Conservation (phyloP, 2,888 invertebrate genomes). For the Agrotis ipsilon region DNA sequence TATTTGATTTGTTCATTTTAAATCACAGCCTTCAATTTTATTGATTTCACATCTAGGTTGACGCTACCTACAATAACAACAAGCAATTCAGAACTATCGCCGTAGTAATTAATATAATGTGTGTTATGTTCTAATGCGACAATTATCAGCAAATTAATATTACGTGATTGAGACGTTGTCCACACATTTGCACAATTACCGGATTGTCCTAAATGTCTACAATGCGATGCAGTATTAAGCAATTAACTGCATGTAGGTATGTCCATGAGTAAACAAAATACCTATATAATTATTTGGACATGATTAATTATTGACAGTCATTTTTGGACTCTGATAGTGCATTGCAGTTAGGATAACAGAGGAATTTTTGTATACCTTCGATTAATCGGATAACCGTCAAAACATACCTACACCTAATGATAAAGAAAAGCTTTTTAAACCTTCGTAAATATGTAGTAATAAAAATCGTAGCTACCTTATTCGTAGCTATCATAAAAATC, state of each 20-base stretch:
- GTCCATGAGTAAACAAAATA: neutral
- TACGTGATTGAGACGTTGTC: constrained; percentile 42
- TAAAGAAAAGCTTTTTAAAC: constrained; percentile 37
- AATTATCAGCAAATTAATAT: constrained; percentile 61
- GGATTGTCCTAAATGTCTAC: constrained; percentile 29
- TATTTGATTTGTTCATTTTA: neutral
- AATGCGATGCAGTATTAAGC: constrained; percentile 11
- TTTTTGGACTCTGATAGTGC: neutral
- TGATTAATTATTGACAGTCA: no score
- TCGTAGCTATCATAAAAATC: constrained; percentile 59
- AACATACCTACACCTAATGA: constrained; percentile 8
- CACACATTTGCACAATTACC: constrained; percentile 41
- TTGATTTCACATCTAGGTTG: constrained; percentile 1
- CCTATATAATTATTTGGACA: no score
- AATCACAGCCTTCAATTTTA: constrained; percentile 4
- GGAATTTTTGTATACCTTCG: neutral
- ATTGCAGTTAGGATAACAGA: neutral
- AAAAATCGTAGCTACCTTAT: constrained; percentile 69
- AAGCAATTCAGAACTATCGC: constrained; percentile 16
- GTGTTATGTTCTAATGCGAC: constrained; percentile 40
- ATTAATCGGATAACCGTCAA: constrained; percentile 4
- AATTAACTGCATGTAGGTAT: constrained; percentile 32
- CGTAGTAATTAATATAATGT: constrained; percentile 26
- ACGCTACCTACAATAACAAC: constrained; percentile 17
- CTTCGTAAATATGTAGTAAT: constrained; percentile 47